Evolutionary conservation across 2,113 vertebrate genomes (phyloP).

Genomic region (Oreotrochilus melanogaster): DNA sequence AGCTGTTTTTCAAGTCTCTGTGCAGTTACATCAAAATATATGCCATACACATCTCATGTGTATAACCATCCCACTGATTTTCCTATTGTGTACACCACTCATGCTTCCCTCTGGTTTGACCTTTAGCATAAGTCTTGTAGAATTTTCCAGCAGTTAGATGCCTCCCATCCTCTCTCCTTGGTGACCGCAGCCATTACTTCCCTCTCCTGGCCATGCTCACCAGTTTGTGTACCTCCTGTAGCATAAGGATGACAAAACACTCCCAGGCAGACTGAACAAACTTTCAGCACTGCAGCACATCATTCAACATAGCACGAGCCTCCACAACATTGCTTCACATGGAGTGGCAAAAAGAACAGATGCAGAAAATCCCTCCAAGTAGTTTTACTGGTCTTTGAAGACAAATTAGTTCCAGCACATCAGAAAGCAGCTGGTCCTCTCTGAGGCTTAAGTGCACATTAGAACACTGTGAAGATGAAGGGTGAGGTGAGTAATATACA

Average conservation of each 20-base stretch:
- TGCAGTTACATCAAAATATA: not conserved
- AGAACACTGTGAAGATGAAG: not conserved
- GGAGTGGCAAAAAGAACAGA: conserved; percentile 36
- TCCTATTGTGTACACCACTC: conserved; percentile 44
- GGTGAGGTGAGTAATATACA: not conserved
- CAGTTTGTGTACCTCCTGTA: conserved; percentile 17
- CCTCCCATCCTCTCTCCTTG: conserved; percentile 41
- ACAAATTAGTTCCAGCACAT: not conserved
- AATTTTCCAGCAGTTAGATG: not conserved
- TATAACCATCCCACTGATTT: conserved; percentile 1
- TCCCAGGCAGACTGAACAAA: not conserved
- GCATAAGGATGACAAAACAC: not conserved
- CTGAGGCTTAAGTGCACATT: not conserved
- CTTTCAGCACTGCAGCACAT: conserved; percentile 27
- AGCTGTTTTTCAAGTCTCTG: not conserved
- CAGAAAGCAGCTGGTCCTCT: not conserved
- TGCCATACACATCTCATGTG: conserved; percentile 30
- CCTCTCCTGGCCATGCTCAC: conserved; percentile 50
- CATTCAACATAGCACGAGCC: conserved; percentile 53
- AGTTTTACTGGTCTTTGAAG: conserved; percentile 65
- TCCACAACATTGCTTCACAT: conserved; percentile 68
- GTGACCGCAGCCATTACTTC: conserved; percentile 16
- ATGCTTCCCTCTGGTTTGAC: conserved; percentile 52
- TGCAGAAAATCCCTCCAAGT: conserved; percentile 51
- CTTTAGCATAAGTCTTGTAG: conserved; percentile 37